Evolutionary conservation across 1,140 invertebrate species (phyloP), one percentile per base, ranked within the genome.

Genomic region (Eufriesea mexicana): DNA sequence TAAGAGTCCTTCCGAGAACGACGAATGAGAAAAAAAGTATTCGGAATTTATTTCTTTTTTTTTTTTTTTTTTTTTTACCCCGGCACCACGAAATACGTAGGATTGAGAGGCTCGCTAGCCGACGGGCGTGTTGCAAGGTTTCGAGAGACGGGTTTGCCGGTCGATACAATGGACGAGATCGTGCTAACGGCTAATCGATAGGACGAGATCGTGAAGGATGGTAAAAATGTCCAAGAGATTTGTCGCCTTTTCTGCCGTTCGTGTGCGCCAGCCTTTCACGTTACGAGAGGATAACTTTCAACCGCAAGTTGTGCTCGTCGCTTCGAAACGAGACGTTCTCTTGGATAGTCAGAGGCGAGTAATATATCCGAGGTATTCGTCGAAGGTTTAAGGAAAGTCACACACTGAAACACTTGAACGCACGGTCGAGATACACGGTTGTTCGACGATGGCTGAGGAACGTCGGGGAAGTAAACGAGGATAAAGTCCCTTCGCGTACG

Each of bases 371-470:
- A 49, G 20, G 51, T 16, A 49, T 67, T 20, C 49, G 42, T 28
- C 12, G 28, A 23, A 25, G 18, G 35, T 10, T 35, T 49, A 28
- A 35, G 5, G n/a, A 67, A n/a, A 51, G 57, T 67, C 72, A 82
- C 79, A 75, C 79, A 82, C 79, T 82, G 51, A 42, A 47, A 23
- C 73, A 83, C 80, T 82, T 55, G 70, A n/a, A 45, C 6, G 51
- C 73, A 68, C 71, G 73, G 12, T 54, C 8, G 35, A 14, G 2
- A 28, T 70, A 66, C 51, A 49, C 47, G 54, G 12, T 7, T 35
- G 14, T 23, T 8, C 18, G 1, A 28, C 28, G 54, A 61, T 47
- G 78, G 55, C 8, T 62, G 42, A 45, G 47, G 23, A 68, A 57
- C 35, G 51, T 49, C 42, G 51, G 9, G 28, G 23, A 55, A 42